phyloP scores from a whole-genome alignment of 2,888 invertebrate species.

The Drosophila peninsularis region DNA sequence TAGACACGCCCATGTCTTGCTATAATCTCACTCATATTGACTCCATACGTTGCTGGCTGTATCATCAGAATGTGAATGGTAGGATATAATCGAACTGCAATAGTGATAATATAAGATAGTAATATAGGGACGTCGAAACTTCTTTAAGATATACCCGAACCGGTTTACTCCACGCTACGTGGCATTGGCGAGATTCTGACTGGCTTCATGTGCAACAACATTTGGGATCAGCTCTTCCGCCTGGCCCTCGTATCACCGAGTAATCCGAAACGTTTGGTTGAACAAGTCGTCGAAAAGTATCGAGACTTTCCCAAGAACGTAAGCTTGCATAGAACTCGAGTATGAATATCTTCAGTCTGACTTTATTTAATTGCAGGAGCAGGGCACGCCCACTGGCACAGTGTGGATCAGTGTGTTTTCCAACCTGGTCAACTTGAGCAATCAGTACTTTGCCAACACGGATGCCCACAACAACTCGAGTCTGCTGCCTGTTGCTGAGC shows the following conservation, averaged over 20 bases:
- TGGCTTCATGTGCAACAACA: conserved; percentile 91
- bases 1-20: conserved; percentile 89
- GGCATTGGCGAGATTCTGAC: conserved; percentile 91
- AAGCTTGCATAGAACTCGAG: conserved; percentile 3
- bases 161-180: conserved; percentile 89
- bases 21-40: conserved; percentile 82
- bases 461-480: conserved; percentile 90
- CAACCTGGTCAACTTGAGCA: conserved; percentile 89
- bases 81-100: neutral
- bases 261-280: conserved; percentile 59
- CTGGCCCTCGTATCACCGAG: conserved; percentile 81
- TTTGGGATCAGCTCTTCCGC: conserved; percentile 89
- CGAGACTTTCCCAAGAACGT: conserved; percentile 73
- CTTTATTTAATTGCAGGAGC: conserved; percentile 56
- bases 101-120: neutral
- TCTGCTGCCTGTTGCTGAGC: conserved; percentile 91
- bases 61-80: conserved; percentile 78
- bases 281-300: conserved; percentile 68
- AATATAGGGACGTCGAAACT: conserved; percentile 1
- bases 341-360: neutral
- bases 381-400: conserved; percentile 81
- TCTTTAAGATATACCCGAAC: conserved; percentile 87
- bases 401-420: conserved; percentile 86
- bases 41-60: conserved; percentile 80
- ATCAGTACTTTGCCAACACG: conserved; percentile 88